Conservation (phyloP, 2,888 invertebrate genomes). For the Helicoverpa assulta region DNA sequence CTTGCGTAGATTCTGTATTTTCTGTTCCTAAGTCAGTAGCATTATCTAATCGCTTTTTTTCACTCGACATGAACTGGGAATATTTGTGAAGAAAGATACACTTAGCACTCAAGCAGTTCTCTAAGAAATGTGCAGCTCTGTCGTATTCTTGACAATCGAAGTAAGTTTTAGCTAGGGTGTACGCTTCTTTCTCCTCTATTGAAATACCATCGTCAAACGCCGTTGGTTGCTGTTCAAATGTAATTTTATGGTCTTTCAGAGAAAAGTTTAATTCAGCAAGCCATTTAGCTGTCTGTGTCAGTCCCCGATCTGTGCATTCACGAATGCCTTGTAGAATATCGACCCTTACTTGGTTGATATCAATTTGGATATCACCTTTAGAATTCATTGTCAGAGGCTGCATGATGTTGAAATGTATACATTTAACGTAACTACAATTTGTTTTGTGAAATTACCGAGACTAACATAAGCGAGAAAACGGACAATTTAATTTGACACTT, state of each 20-base stretch:
- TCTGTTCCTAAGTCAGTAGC: conserved; percentile 81
- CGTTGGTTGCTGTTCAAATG: conserved; percentile 85
- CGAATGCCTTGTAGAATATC: conserved; percentile 83
- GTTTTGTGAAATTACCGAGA: conserved; percentile 18
- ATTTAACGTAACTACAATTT: conserved; percentile 12
- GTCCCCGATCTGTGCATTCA: conserved; percentile 95
- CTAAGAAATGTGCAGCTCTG: conserved; percentile 94
- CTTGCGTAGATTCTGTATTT: conserved; percentile 84
- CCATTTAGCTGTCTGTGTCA: conserved; percentile 96
- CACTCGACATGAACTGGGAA: conserved; percentile 96
- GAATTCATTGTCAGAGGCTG: conserved; percentile 77
- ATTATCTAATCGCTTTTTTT: conserved; percentile 97
- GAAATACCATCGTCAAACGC: conserved; percentile 83
- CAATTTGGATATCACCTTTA: conserved; percentile 83
- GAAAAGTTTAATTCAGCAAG: conserved; percentile 95
- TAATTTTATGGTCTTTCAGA: conserved; percentile 91
- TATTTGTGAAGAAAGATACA: conserved; percentile 96
- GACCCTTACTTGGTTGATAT: conserved; percentile 83
- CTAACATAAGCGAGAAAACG: conserved; percentile 15
- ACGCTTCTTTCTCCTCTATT: conserved; percentile 92
- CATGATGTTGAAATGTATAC: conserved; percentile 62
- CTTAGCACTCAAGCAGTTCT: conserved; percentile 92
- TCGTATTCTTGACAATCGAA: conserved; percentile 98
- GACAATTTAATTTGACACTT: conserved; percentile 22
- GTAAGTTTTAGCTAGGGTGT: conserved; percentile 95